Base-by-base conservation (phyloP, 2,113 vertebrate genomes). In the Rynchops niger region DNA sequence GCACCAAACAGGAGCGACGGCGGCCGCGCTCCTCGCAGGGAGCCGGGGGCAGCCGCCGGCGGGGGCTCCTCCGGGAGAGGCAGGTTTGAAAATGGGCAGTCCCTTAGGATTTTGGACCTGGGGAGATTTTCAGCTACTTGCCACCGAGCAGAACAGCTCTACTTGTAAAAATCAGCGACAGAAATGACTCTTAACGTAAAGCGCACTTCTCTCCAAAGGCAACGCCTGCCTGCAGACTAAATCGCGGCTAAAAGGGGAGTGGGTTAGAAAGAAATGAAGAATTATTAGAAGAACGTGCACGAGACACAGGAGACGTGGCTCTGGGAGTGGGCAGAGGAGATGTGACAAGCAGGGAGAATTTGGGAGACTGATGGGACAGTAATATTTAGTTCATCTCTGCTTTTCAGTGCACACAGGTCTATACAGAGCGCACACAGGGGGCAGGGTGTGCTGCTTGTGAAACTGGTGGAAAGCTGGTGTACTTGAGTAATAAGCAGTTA, bases 11-110 rank as follows among this genome's bases (percentile, higher is more conserved):
- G 36, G 40, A 43, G 74, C 26, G 55, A 29, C 7, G 0, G 4
- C 0, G 9, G 30, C 53, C 0, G 0, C 1, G 21, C 34, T 36
- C 52, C 52, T 18, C 0, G 2, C 16, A 53, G 50, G 43, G 43
- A 58, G 53, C 25, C 2, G 4, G 34, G 40, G 32, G n/a, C n/a
- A n/a, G n/a, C n/a, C n/a, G 53, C 25, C 2, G 4, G 34, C 36
- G 32, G 17, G 40, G 49, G 27, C 7, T 78, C 34, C 70, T 53
- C 21, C 1, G 2, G 81, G 52, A 73, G 16, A 55, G 26, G 25
- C n/a, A 40, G 59, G 6, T 70, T 22, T 61, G 71, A 53, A 79
- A 18, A 20, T 22, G 19, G n/a, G 18, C 18, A 20, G 0, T 23
- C 38, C 12, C 42, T 49, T 55, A 27, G 22, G 40, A 56, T 65